Conservation (phyloP, 2,888 invertebrate genomes). For the Lasioglossum marginatum region DNA sequence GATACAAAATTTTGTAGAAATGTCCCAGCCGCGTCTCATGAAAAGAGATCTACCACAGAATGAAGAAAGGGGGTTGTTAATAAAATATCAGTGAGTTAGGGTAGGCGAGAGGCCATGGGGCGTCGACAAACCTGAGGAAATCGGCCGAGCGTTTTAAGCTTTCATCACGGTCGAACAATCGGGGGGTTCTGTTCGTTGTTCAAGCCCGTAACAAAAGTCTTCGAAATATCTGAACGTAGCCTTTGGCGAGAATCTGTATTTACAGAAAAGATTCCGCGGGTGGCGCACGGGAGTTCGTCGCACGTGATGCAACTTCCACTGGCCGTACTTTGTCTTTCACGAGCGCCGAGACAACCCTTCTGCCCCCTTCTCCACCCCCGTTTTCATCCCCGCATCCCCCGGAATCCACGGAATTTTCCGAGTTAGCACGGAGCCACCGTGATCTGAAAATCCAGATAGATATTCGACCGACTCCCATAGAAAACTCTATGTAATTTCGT, state of each 20-base stretch:
- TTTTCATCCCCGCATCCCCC: not conserved
- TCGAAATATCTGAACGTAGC: conserved; percentile 40
- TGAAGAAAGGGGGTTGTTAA: not conserved
- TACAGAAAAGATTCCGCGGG: conserved; percentile 57
- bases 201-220: conserved; percentile 52
- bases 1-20: not conserved
- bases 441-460: conserved; percentile 75
- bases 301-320: conserved; percentile 60
- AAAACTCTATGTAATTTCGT: conserved; percentile 67
- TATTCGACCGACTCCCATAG: conserved; percentile 62
- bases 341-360: conserved; percentile 32
- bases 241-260: conserved; percentile 59
- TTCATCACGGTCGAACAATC: conserved; percentile 32
- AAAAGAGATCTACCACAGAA: not conserved
- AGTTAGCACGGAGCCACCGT: conserved; percentile 71
- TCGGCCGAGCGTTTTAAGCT: conserved; percentile 23
- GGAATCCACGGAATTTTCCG: conserved; percentile 79
- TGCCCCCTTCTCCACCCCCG: not conserved
- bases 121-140: not conserved
- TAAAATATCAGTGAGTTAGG: conserved; percentile 1
- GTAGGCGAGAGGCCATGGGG: not conserved
- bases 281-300: conserved; percentile 22
- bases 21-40: not conserved
- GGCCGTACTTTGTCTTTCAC: conserved; percentile 56
- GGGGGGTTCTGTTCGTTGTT: not conserved